Percentiles rank a stretch among this genome's conserved stretches.
Evolutionary conservation across 2,888 invertebrate genomes (phyloP).

Genomic region (Mythimna loreyi): DNA sequence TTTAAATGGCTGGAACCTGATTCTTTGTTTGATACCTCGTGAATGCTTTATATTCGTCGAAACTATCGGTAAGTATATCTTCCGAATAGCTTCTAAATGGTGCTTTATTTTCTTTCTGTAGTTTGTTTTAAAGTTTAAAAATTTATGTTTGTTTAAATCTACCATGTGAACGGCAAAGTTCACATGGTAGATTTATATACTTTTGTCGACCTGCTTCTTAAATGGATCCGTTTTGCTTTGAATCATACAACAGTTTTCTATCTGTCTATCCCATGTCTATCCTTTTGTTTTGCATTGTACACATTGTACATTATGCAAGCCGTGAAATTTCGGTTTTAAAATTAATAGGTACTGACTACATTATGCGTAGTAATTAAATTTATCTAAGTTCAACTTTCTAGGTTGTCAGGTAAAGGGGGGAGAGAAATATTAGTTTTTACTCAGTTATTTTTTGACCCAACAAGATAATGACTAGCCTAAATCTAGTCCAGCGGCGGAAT

Average conservation of each 20-base stretch:
- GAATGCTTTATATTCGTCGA: constrained; percentile 26
- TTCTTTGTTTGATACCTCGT: constrained; percentile 31
- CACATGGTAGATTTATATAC: neutral
- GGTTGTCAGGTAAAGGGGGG: neutral
- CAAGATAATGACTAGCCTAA: neutral
- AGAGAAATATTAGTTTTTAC: neutral
- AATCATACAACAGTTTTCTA: too few species aligned
- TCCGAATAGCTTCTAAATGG: neutral
- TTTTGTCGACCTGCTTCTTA: too few species aligned
- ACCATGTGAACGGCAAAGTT: too few species aligned
- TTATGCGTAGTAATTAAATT: neutral
- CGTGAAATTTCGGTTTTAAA: too few species aligned
- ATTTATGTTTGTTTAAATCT: neutral
- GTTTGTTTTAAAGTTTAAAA: constrained; percentile 12
- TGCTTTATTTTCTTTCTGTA: constrained; percentile 14
- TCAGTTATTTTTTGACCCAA: neutral
- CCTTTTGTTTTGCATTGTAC: too few species aligned
- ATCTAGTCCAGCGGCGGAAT: constrained; percentile 23
- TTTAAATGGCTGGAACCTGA: constrained; percentile 64
- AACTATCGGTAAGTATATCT: constrained; percentile 7
- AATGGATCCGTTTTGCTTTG: too few species aligned
- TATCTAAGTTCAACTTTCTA: neutral
- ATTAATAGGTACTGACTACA: too few species aligned
- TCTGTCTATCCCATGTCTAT: too few species aligned
- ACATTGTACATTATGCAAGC: too few species aligned